Evolutionary conservation across 2,113 vertebrate genomes (phyloP), one percentile per base, ranked within the genome.

Genomic region (Argyrosomus japonicus): DNA sequence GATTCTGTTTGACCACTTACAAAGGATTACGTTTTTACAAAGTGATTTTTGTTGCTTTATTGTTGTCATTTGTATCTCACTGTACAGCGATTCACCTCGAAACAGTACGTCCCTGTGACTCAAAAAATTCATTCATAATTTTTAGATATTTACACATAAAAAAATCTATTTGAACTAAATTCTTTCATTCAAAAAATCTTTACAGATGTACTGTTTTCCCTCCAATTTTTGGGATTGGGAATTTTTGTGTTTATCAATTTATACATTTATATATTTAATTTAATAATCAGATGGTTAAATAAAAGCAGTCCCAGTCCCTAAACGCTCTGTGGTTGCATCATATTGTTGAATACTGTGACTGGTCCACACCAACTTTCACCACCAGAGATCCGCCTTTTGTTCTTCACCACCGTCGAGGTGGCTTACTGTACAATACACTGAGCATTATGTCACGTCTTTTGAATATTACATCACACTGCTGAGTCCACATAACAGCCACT

Each of bases 401-500:
- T 80, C 19, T 23, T 57, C 70, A 40, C 9, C 53, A 54, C 54
- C 74, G 74, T 45, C 23, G 29, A 75, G 58, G 43, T 54, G 43
- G 19, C 57, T 48, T 63, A 60, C n/a, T 69, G 40, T 64, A 48
- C 47, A 17, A 73, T 29, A 69, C 74, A 67, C 77, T 67, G 23
- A 63, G 68, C 18, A 23, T 68, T 65, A 77, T 27, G 25, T 51
- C 25, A 64, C 63, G 6, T 81, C 70, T 79, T 40, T 25, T 79
- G 15, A 75, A 53, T 70, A 75, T 88, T 70, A 84, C 87, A 77
- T 89, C 86, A 87, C 69, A 71, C 60, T 81, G 82, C 86, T 60
- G 80, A 83, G 82, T 86, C 68, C 32, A 17, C 62, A 84, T 21
- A 51, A 79, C 47, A 2, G 72, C 78, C 71, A 53, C 81, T 78